phyloP scores from a whole-genome alignment of 2,797 vertebrate species.

The Cynopterus sphinx region DNA sequence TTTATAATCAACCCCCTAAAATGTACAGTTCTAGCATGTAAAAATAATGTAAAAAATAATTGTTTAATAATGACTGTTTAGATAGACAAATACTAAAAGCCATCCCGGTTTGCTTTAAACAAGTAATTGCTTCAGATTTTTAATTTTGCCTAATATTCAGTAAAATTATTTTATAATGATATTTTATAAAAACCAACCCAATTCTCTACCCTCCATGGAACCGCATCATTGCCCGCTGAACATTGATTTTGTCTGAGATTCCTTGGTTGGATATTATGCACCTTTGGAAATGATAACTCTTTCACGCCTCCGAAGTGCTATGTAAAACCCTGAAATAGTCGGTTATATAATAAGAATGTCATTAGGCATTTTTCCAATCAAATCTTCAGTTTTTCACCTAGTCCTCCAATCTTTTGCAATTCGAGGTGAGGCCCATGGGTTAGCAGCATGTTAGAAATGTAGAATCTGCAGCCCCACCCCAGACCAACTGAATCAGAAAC shows the following conservation, averaged over 20 bases:
- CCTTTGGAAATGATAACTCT: background rate
- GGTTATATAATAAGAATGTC: conserved; percentile 33
- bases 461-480: background rate
- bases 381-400: background rate
- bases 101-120: background rate
- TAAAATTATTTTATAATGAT: conserved; percentile 21
- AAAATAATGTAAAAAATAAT: background rate
- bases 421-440: background rate
- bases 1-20: background rate
- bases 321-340: conserved; percentile 37
- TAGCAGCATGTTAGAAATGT: background rate
- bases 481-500: background rate
- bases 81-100: background rate
- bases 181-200: conserved; percentile 9
- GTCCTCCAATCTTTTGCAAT: background rate
- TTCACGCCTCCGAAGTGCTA: background rate
- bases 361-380: conserved; percentile 37
- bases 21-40: background rate
- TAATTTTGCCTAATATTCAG: background rate
- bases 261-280: background rate
- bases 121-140: background rate
- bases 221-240: background rate
- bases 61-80: background rate
- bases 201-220: background rate
- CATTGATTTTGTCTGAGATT: background rate